A percentile compares a stretch with the other conserved stretches of the same genome.
Evolutionary conservation across 2,797 vertebrate species (phyloP).

Genomic region (Lepilemur ruficaudatus): DNA sequence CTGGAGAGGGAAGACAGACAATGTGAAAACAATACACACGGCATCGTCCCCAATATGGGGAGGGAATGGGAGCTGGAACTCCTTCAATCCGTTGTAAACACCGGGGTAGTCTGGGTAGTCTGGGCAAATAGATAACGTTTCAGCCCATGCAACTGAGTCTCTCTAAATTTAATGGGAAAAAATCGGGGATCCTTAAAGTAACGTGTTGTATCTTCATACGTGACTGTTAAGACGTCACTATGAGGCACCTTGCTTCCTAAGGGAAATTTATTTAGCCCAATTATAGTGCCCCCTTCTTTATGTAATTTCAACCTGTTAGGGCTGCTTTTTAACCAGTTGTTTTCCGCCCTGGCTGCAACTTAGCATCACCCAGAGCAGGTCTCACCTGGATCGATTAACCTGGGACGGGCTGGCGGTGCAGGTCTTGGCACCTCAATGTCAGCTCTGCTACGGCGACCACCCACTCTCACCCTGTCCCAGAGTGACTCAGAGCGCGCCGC

Average conservation of each 20-base stretch:
- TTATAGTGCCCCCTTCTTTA: not conserved
- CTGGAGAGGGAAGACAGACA: not conserved
- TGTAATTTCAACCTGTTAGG: not conserved
- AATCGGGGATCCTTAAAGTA: slow-evolving; percentile 1
- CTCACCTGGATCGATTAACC: not conserved
- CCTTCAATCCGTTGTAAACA: not conserved
- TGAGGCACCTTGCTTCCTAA: not conserved
- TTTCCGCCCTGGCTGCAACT: not conserved
- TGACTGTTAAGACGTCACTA: slow-evolving; percentile 4
- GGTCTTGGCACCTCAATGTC: not conserved
- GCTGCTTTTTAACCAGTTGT: slow-evolving; percentile 21
- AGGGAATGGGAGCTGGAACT: not conserved
- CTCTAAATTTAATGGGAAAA: slow-evolving; percentile 20
- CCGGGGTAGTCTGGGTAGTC: too few relatives aligned
- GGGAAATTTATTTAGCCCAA: not conserved
- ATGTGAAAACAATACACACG: not conserved
- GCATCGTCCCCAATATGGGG: not conserved
- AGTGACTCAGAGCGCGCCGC: not conserved
- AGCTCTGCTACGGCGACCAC: not conserved
- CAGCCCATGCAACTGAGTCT: not conserved
- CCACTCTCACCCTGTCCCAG: too few relatives aligned
- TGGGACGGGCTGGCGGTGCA: not conserved
- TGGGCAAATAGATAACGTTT: slow-evolving; percentile 2
- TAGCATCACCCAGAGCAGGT: not conserved
- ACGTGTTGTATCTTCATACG: not conserved